Conservation (phyloP, 2,113 vertebrate genomes). For the Serinus canaria region DNA sequence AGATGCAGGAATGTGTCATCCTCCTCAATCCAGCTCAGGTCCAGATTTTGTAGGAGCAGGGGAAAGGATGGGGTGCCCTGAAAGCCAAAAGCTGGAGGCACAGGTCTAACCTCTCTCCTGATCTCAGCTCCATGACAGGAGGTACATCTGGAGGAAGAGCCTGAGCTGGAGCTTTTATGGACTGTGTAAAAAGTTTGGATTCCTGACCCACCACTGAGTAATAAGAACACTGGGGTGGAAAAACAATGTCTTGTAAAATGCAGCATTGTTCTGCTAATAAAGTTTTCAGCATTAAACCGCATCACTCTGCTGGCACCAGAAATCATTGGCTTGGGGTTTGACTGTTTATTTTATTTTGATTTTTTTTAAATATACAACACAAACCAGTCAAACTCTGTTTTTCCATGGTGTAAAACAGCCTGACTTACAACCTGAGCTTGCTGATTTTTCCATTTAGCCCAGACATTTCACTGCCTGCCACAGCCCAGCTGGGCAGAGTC, state of each 20-base stretch:
- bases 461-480: neutral
- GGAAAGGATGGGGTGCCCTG: neutral
- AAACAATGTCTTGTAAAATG: conserved; percentile 64
- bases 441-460: conserved; percentile 59
- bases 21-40: neutral
- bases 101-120: neutral
- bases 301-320: conserved; percentile 26
- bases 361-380: conserved; percentile 32
- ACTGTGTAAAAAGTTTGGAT: conserved; percentile 7
- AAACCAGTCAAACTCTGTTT: conserved; percentile 39
- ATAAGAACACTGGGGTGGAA: conserved; percentile 35
- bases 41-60: accelerated
- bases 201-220: conserved; percentile 20
- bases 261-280: conserved; percentile 65
- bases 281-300: conserved; percentile 59
- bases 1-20: neutral
- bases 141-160: neutral
- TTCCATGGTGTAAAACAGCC: conserved; percentile 17
- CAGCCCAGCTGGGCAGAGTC: neutral
- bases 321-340: conserved; percentile 49
- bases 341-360: conserved; percentile 53
- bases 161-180: neutral
- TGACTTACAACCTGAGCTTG: conserved; percentile 50
- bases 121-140: neutral
- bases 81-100: neutral